phyloP scores from a whole-genome alignment of 1,140 invertebrate species.

The Temnothorax longispinosus region DNA sequence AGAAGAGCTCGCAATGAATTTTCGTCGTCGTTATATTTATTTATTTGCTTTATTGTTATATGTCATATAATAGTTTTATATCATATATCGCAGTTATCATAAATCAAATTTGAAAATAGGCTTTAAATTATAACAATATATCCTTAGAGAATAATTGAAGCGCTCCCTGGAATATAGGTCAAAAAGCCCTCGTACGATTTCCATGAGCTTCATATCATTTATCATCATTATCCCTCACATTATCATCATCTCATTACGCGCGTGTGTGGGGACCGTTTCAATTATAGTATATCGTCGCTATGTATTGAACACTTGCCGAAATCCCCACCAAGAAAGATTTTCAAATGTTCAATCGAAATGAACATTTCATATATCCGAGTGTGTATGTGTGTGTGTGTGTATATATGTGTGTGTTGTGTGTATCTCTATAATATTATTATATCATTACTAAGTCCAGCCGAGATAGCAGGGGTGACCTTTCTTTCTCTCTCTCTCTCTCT shows the following conservation, averaged over 20 bases:
- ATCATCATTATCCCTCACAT: conserved; percentile 3
- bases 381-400: conserved; percentile 35
- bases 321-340: conserved; percentile 75
- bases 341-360: conserved; percentile 78
- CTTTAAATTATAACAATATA: conserved; percentile 82
- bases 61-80: conserved; percentile 83
- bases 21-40: conserved; percentile 71
- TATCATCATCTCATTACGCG: conserved; percentile 41
- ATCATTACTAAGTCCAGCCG: conserved; percentile 71
- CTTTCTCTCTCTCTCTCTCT: conserved; percentile 27
- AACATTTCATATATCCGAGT: conserved; percentile 73
- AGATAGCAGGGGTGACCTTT: conserved; percentile 65
- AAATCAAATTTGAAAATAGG: conserved; percentile 84
- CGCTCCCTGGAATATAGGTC: conserved; percentile 79
- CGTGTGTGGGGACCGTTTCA: conserved; percentile 75
- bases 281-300: conserved; percentile 77
- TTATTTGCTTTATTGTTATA: conserved; percentile 83
- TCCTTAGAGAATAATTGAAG: conserved; percentile 80
- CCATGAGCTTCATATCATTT: conserved; percentile 71
- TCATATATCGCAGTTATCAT: conserved; percentile 83
- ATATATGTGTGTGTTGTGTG: conserved; percentile 36
- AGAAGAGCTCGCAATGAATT: conserved; percentile 19
- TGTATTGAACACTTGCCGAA: conserved; percentile 80
- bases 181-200: conserved; percentile 76
- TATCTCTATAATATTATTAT: conserved; percentile 70